Base-by-base conservation (phyloP, 2,113 vertebrate genomes). In the Sinocyclocheilus grahami region DNA sequence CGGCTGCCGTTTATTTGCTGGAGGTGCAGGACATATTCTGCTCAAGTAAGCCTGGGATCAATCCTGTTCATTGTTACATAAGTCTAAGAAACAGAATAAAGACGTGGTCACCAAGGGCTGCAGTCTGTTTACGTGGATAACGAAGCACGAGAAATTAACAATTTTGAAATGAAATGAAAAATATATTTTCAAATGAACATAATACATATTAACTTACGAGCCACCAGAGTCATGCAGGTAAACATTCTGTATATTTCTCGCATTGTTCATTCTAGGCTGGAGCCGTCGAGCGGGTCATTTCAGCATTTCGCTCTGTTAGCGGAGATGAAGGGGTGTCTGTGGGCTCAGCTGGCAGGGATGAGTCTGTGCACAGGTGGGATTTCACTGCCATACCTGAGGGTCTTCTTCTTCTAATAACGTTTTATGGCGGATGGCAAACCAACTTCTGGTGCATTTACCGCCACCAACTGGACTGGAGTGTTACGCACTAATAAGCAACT, bases 321-420 rank as follows among this genome's bases (percentile, higher is more conserved):
- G 96, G 97, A 1, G 86, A 87, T 0, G 82, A 95, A 5, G 93
- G 94, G 0, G 90, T 98, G 60, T 97, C 96, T 7, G 86, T 94
- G 1, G 93, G 95, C 0, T 14, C 85, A 1, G 91, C 91, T 0
- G 96, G 97, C 24, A 95, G 74, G 4, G 97, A 98, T 4, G 97
- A 99, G 81, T 97, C 97, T 0, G 89, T 96, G 60, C 96, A 98
- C 93, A 92, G 91, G 96, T 97, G 86, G 3, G 2, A 33, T 33
- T 33, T 33, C 2, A 33, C 30, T 33, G 30, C 30, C 30, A 33
- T 33, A 33, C 30, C 30, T 33, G 30, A 33, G 30, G 30, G 30
- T 33, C 30, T 33, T 33, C 30, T 30, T 30, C 30, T 33, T 33
- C 30, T 33, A 33, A 33, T 33, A 33, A 33, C 30, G 30, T 33